Evolutionary conservation across 1,140 invertebrate species (phyloP), one percentile per base, ranked within the genome.

Genomic region (Ostrea denselamellosa): DNA sequence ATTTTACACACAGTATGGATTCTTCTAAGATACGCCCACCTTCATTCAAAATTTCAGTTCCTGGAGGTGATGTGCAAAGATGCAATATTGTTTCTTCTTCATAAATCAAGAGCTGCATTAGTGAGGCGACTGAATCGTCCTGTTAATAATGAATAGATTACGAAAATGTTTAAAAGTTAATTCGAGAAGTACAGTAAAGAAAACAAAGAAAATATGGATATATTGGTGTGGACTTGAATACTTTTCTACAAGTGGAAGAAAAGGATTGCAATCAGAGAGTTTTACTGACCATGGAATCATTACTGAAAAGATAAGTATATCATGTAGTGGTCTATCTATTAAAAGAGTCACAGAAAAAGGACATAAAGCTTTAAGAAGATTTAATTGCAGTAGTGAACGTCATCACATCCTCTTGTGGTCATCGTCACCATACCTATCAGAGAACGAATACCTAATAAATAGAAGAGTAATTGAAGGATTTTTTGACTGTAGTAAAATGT

Each of bases 401-500:
- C 56, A 44, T 86, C 87, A 88, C 58, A 83, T n/a, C 14, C 51
- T 82, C 25, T 9, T 88, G 28, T 86, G 87, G 87, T 85, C 85
- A 62, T 88, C 87, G 25, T 88, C 87, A 19, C 87, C 87, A 56
- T 88, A 86, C 53, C 22, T 88, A 25, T 71, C 84, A 53, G 86
- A 88, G 25, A 77, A 88, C 83, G 87, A 85, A 34, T 88, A 88
- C 28, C 54, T 88, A 5, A 17, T 86, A 2, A 86, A 88, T 44
- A 58, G 77, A 17, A 44, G 56, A 8, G 81, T 88, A 17, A 53
- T 34, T 14, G 54, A 83, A 86, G 53, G 53, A 77, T 54, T n/a
- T n/a, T n/a, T 88, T 28, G 52, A 71, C 3, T 54, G 84, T 53
- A 86, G 87, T 83, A 56, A 84, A n/a, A 71, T 88, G 62, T 56